phyloP scores from a whole-genome alignment of 2,888 invertebrate genomes.

The Eurytoma adleriae region DNA sequence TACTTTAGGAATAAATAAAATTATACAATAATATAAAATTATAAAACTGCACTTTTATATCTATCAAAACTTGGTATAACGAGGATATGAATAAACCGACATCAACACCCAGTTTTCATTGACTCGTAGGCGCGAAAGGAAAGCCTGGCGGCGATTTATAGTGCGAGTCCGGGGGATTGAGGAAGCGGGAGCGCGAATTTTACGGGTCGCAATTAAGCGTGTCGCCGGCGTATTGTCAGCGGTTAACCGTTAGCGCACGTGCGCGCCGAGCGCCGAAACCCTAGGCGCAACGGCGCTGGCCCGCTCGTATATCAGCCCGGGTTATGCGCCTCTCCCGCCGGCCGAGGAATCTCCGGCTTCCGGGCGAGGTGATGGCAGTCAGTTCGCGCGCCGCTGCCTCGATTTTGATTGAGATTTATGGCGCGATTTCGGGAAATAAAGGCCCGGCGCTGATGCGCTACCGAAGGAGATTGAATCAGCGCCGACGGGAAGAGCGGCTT shows the following conservation, averaged over 20 bases:
- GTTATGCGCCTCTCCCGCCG: neutral
- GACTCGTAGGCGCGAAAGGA: neutral
- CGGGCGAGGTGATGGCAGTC: neutral
- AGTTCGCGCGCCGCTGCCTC: neutral
- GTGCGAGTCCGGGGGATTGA: neutral
- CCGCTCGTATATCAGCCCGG: slow-evolving; percentile 2
- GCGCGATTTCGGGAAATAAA: neutral
- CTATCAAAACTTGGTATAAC: too few species aligned
- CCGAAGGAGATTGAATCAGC: too few species aligned
- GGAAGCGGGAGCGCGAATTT: neutral
- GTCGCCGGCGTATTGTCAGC: slow-evolving; percentile 26
- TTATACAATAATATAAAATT: too few species aligned
- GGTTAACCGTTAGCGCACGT: slow-evolving; percentile 26
- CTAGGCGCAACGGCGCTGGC: neutral
- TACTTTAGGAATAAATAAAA: too few species aligned
- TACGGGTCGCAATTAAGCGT: slow-evolving; percentile 34
- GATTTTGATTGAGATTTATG: slow-evolving; percentile 35
- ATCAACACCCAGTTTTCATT: neutral
- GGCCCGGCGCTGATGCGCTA: too few species aligned
- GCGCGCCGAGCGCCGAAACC: neutral
- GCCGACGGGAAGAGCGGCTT: too few species aligned
- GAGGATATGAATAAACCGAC: neutral
- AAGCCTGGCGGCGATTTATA: neutral
- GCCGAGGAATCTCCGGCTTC: too few species aligned
- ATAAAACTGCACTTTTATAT: too few species aligned